phyloP scores from a whole-genome alignment of 1,140 invertebrate species.

The Drosophila paulistorum region DNA sequence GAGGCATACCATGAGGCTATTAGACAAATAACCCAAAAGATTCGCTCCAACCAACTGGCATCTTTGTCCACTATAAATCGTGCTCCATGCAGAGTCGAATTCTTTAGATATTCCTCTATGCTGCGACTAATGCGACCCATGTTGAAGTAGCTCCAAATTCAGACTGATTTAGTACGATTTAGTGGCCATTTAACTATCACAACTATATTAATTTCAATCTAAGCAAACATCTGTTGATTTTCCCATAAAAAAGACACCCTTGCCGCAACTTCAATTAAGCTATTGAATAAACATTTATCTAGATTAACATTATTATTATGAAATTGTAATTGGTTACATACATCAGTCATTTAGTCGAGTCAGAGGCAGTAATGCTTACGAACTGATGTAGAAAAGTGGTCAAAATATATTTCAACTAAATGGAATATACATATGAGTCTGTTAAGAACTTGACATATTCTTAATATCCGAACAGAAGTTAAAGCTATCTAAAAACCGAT shows the following conservation, averaged over 20 bases:
- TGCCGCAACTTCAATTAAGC: background rate
- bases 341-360: too few species aligned
- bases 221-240: background rate
- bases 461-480: too few species aligned
- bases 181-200: too few species aligned
- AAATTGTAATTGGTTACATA: too few species aligned
- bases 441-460: too few species aligned
- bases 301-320: background rate
- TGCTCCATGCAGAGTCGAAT: constrained; percentile 85
- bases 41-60: constrained; percentile 84
- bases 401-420: too few species aligned
- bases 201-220: background rate
- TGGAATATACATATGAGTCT: too few species aligned
- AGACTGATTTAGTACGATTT: background rate
- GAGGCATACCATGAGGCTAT: constrained; percentile 86
- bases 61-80: constrained; percentile 84
- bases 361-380: too few species aligned
- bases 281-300: constrained; percentile 4
- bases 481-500: too few species aligned
- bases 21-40: constrained; percentile 88
- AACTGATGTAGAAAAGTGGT: too few species aligned
- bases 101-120: constrained; percentile 80
- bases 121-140: constrained; percentile 54
- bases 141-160: background rate
- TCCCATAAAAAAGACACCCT: background rate